Evolutionary conservation across 2,888 invertebrate genomes (phyloP).

Genomic region (Teinopalpus imperialis): DNA sequence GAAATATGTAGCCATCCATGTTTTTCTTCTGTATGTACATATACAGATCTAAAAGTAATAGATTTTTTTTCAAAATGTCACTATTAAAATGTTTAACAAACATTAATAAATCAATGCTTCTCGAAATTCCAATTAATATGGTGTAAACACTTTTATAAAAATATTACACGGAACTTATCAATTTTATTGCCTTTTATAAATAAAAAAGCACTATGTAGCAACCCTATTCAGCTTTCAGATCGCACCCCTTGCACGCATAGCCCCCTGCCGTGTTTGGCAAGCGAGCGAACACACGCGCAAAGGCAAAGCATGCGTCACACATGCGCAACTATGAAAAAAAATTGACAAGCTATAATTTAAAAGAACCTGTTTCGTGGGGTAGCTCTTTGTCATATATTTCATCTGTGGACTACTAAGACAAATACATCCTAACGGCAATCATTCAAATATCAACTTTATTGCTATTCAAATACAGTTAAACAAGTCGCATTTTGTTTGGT

Average conservation of each 20-base stretch:
- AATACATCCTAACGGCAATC: background rate
- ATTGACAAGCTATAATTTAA: conserved; percentile 73
- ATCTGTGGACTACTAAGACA: conserved; percentile 28
- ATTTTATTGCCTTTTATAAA: background rate
- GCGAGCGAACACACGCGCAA: conserved; percentile 47
- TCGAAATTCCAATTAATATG: too few species aligned
- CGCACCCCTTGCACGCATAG: conserved; percentile 64
- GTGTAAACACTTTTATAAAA: too few species aligned
- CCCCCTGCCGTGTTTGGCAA: conserved; percentile 65
- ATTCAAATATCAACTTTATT: conserved; percentile 8
- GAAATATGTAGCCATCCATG: too few species aligned
- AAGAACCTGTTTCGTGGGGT: conserved; percentile 69
- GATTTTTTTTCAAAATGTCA: too few species aligned
- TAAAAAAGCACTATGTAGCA: conserved; percentile 33
- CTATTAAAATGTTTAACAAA: too few species aligned
- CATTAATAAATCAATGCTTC: too few species aligned
- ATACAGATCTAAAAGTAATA: too few species aligned
- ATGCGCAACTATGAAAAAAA: conserved; percentile 37
- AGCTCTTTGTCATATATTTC: conserved; percentile 52
- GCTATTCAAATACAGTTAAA: conserved; percentile 1
- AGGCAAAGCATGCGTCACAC: conserved; percentile 28
- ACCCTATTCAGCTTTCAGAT: conserved; percentile 53
- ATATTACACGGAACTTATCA: background rate
- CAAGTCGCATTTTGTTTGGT: conserved; percentile 7
- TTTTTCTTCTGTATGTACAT: too few species aligned